Base-by-base conservation (phyloP, 2,797 vertebrate genomes). In the Pseudochaenichthys georgianus region DNA sequence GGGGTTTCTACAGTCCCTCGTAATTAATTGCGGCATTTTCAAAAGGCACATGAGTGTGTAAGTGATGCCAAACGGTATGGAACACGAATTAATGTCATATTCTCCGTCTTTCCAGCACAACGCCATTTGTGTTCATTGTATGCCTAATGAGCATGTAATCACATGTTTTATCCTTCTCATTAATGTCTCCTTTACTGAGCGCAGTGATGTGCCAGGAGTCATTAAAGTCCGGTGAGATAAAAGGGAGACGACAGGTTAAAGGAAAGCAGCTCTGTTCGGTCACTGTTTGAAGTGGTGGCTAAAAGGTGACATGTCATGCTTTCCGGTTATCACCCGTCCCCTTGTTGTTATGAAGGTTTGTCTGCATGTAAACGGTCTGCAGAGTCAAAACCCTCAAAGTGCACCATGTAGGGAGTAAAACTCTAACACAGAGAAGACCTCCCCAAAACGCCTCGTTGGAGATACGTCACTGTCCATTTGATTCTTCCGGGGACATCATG, bases 221-320 rank as follows among this genome's bases (percentile, higher is more conserved):
- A 90, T 92, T 85, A 86, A 79, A 82, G 77, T 50, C 82, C 84
- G 82, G 85, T 84, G 47, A 73, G 72, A 84, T 85, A 72, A 78
- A 80, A 38, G 62, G 50, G 59, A 77, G 43, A 23, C 9, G 75
- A 69, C 48, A 12, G 64, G 83, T 87, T 83, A 69, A 74, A 77
- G 52, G 59, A 75, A 34, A 42, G 64, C 55, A 31, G 69, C 58
- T 1, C 62, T 66, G 70, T 60, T 2, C 28, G 21, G n/a, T 45
- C 75, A 73, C 73, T 68, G 73, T 81, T 73, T 78, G 0, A 87
- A 84, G 79, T 61, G 47, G 54, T 38, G 62, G 63, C 43, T 59
- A 67, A 73, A 64, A 21, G 21, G 21, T 21, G 2, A 2, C 21
- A 21, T 21, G 21, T 21, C 21, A 21, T 21, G 21, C 21, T 21